Base-by-base conservation (phyloP, 92 coral and sea anemone genomes). In the Epizoanthus stellaris region DNA sequence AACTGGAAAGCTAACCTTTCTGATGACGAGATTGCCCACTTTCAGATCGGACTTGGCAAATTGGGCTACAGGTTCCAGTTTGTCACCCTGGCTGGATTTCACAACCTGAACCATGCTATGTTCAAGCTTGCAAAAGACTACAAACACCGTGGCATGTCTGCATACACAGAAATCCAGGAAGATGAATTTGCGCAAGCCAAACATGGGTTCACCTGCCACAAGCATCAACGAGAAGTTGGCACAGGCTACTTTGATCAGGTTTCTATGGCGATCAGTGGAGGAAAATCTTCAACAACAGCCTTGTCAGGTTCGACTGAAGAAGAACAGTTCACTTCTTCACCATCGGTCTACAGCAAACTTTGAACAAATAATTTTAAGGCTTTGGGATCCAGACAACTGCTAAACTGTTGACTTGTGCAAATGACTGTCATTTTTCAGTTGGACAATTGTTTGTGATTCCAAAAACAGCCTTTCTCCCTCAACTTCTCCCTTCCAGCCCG, bases 1-100 rank as follows among this genome's bases (percentile, higher is more conserved):
- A 96, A 96, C 98, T 96, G 98, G 98, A 96, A 91, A 72, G 98
- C 98, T 25, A 96, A 96, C 87, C 98, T 96, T 36, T 85, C 89
- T 52, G 98, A 96, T 88, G 90, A 65, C 23, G 96, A 96, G 77
- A 96, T 96, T 49, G 97, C 94, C 25, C 88, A 89, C 56, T 96
- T 96, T 87, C 98, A 96, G 88, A 94, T 83, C 72, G 98, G 90
- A 82, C 95, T 96, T 21, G 98, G 98, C 59, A 91, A 85, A 54
- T 86, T 96, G 82, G 98, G 98, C 21, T 96, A 94, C 91, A 87
- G 96, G 80, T 96, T 92, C 85, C 98, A 96, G 87, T 96, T 96
- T 80, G 96, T 96, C 1, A 96, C 98, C n/a, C 77, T 96, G 82
- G 98, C 98, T 57, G 98, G 98, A 10, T 96, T 96, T 82, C 98